phyloP scores from a whole-genome alignment of 2,888 invertebrate species.

The Gortyna flavago region DNA sequence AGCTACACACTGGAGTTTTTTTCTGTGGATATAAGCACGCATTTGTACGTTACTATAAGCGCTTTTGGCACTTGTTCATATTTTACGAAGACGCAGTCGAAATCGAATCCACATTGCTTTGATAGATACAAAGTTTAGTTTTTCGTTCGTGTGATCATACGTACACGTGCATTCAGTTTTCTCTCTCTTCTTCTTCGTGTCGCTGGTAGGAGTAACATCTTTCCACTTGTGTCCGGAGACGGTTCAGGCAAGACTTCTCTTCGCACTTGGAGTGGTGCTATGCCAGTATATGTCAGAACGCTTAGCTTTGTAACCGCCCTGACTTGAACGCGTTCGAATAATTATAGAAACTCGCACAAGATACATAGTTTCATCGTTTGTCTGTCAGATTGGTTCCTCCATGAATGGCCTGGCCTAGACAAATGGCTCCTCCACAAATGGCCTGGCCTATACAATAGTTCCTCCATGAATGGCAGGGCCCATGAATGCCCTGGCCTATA shows the following conservation, averaged over 20 bases:
- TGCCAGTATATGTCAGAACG: neutral
- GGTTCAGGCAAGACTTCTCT: neutral
- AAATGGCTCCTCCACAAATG: no score
- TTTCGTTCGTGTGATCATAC: neutral
- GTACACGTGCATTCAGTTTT: neutral
- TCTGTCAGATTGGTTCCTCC: neutral
- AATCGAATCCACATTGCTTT: no score
- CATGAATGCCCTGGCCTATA: no score
- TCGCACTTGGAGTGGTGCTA: neutral
- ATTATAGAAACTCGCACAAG: neutral
- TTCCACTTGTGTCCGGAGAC: neutral
- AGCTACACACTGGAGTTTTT: no score
- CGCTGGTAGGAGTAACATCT: neutral
- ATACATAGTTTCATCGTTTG: neutral
- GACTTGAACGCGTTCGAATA: neutral
- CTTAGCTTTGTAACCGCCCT: neutral
- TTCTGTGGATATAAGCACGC: neutral
- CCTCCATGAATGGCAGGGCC: no score
- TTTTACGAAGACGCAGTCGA: no score
- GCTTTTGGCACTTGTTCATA: neutral
- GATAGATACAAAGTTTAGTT: neutral
- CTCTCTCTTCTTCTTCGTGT: neutral
- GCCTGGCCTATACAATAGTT: no score
- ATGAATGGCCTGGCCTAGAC: no score
- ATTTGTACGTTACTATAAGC: neutral